These are phyloP conservation scores for Phyllostomus hastatus DNA, from an alignment of 2,113 vertebrate species.

Conservation along the genomic window DNA sequence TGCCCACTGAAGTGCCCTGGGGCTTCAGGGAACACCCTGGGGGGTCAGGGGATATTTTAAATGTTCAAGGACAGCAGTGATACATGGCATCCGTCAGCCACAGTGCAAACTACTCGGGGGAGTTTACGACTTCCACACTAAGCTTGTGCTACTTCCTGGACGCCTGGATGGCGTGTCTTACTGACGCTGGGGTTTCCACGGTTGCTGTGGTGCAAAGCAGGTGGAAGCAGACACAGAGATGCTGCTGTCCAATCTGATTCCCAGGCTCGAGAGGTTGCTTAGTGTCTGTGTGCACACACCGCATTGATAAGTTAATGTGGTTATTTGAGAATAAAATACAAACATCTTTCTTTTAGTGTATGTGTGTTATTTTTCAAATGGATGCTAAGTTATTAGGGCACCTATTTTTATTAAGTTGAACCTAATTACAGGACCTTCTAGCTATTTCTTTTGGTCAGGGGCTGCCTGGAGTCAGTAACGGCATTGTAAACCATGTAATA, in stretches of 20 bases:
- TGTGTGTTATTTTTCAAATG: background rate
- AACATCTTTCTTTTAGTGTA: background rate
- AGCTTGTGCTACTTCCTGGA: background rate
- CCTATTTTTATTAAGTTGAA: background rate
- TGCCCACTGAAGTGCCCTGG: background rate
- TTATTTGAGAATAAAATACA: background rate
- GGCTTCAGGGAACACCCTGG: background rate
- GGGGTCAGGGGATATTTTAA: background rate
- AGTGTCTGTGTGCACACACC: fast-evolving
- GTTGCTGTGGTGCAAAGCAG: background rate
- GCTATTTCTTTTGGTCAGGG: background rate
- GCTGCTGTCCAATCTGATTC: background rate
- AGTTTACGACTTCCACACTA: background rate
- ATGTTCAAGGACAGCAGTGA: background rate
- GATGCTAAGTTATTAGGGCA: background rate
- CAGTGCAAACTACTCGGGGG: too few species aligned
- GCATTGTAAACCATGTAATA: background rate
- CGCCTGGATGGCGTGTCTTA: background rate
- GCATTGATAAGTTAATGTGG: background rate
- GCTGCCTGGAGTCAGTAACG: background rate
- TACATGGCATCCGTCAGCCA: background rate
- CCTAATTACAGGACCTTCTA: background rate
- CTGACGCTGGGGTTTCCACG: background rate
- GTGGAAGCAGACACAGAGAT: background rate
- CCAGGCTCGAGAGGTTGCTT: background rate